Evolutionary conservation across 1,140 invertebrate genomes (phyloP), one percentile per base, ranked within the genome.

Genomic region (Heliothis virescens): DNA sequence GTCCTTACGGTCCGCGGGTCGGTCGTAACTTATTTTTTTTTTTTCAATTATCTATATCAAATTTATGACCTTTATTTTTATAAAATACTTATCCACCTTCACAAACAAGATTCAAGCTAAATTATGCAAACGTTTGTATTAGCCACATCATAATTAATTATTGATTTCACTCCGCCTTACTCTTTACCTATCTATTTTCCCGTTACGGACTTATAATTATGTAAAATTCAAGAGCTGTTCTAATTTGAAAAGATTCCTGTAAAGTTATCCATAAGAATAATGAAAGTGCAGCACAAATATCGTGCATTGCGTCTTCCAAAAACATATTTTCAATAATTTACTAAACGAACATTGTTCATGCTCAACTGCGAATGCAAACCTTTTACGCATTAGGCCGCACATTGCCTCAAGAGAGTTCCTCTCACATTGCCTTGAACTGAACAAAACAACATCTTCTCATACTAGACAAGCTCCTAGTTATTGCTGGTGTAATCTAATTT

Each of bases 31-130:
- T 16, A 65, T 65, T 65, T 75, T 76, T 63, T 34, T n/a, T 41
- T 41, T 41, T 41, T 41, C 34, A 41, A 41, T 41, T 59, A 75
- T 75, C 59, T 47, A 63, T 57, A 13, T 26, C 15, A 12, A 63
- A 76, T 76, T 76, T 76, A 76, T 34, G 60, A 53, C n/a, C n/a
- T 50, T 63, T 65, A 65, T 76, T 76, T 65, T 34, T 21, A 63
- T 76, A 71, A 3, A 71, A 71, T 71, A 53, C 48, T 21, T 71
- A 71, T 9, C 34, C 5, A 41, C 34, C 34, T 41, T 41, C 34
- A 9, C 34, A 41, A 7, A 41, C 34, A 41, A 41, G 34, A 41
- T 1, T 9, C 13, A 62, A 15, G 59, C 59, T 62, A 62, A 57
- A 57, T 18, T 57, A 57, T 57, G 18, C 18, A 57, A 18, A 41